A percentile compares a stretch with the other conserved stretches of the same genome.
phyloP scores from a whole-genome alignment of 2,113 vertebrate genomes.

The Cottus gobio region DNA sequence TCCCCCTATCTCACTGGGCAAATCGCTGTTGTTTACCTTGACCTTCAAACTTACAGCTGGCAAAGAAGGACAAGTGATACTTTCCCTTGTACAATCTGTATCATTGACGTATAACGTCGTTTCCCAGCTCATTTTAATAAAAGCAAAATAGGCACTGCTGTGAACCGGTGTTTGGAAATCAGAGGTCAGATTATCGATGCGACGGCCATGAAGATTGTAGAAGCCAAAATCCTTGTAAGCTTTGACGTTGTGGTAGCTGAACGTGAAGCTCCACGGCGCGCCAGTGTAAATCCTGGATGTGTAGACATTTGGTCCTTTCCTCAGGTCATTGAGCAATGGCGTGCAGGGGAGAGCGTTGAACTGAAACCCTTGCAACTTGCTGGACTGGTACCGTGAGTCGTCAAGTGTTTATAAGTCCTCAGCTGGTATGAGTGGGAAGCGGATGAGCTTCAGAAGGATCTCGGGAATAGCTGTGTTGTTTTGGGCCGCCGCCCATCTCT shows the following conservation, averaged over 20 bases:
- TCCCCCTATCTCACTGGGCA: not conserved
- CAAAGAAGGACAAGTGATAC: constrained; percentile 6
- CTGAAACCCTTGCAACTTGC: constrained; percentile 71
- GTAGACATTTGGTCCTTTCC: constrained; percentile 20
- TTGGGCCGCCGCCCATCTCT: constrained; percentile 58
- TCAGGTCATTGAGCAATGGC: constrained; percentile 47
- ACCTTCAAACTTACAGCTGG: constrained; percentile 45
- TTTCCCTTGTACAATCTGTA: constrained; percentile 52
- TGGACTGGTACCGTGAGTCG: constrained; percentile 28
- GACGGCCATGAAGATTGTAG: not conserved
- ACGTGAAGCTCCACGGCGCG: constrained; percentile 65
- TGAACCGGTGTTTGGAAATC: constrained; percentile 68
- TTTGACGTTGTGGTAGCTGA: constrained; percentile 14
- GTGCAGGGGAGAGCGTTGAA: constrained; percentile 70
- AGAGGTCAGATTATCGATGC: not conserved
- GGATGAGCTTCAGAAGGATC: constrained; percentile 54
- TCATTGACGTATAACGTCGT: constrained; percentile 10
- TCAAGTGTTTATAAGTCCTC: constrained; percentile 68
- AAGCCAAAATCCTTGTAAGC: not conserved
- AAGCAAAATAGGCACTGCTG: constrained; percentile 67
- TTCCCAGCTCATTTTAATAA: constrained; percentile 51
- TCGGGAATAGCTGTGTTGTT: constrained; percentile 2
- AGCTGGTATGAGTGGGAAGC: constrained; percentile 77
- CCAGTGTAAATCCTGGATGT: constrained; percentile 73
- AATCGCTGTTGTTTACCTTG: not conserved